Evolutionary conservation across 2,888 invertebrate genomes (phyloP).

Genomic region (Epistrophella euchroma): DNA sequence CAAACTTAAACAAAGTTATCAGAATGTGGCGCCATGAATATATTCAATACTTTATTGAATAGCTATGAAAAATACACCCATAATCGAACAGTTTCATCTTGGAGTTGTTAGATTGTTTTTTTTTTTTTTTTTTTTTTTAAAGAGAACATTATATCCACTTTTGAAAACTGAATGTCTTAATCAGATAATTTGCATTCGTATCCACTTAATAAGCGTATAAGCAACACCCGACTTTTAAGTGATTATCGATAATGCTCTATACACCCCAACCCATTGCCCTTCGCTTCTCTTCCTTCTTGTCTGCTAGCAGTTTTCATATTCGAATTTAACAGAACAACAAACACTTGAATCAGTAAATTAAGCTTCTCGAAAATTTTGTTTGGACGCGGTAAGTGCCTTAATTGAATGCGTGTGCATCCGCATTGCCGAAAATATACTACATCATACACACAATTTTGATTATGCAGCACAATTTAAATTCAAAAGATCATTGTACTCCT

Average conservation of each 20-base stretch:
- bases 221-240: constrained; percentile 58
- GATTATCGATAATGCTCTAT: constrained; percentile 53
- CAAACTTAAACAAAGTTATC: constrained; percentile 44
- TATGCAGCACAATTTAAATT: constrained; percentile 34
- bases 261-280: not conserved
- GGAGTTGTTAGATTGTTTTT: constrained; percentile 1
- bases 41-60: constrained; percentile 47
- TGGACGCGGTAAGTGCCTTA: constrained; percentile 31
- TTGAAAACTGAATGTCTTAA: constrained; percentile 62
- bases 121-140: not conserved
- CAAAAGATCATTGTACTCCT: constrained; percentile 55
- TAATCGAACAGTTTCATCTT: constrained; percentile 38
- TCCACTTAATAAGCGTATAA: constrained; percentile 65
- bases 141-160: constrained; percentile 51
- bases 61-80: constrained; percentile 19
- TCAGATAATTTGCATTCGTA: constrained; percentile 71
- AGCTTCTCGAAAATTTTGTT: constrained; percentile 60
- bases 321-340: constrained; percentile 42
- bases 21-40: constrained; percentile 64
- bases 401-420: constrained; percentile 73
- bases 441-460: constrained; percentile 35
- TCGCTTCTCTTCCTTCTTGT: not conserved
- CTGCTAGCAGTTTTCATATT: not conserved
- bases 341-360: constrained; percentile 71
- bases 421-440: constrained; percentile 70